phyloP scores from a whole-genome alignment of 2,888 invertebrate genomes.

The Drosophila robusta region DNA sequence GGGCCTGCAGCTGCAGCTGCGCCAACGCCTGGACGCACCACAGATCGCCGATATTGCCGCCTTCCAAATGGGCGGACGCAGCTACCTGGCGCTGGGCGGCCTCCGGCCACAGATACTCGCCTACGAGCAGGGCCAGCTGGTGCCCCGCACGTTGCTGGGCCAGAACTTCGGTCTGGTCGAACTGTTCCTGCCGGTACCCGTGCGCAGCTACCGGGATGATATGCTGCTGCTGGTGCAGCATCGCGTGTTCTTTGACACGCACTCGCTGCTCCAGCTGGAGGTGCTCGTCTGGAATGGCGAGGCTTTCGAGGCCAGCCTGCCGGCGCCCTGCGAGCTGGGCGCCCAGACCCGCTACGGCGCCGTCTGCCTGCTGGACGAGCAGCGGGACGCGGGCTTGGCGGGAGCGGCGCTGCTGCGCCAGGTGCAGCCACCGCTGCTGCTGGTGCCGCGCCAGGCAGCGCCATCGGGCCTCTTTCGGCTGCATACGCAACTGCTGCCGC shows the following conservation, averaged over 20 bases:
- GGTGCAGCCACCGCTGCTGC: constrained; percentile 71
- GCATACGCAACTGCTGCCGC: constrained; percentile 76
- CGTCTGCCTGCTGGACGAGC: constrained; percentile 82
- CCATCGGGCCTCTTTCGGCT: constrained; percentile 82
- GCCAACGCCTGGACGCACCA: constrained; percentile 65
- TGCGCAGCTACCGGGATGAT: constrained; percentile 84
- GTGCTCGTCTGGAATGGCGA: constrained; percentile 85
- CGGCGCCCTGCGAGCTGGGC: constrained; percentile 81
- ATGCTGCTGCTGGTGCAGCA: constrained; percentile 85
- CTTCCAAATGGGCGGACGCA: constrained; percentile 84
- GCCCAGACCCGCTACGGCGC: constrained; percentile 69
- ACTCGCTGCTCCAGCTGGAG: constrained; percentile 81
- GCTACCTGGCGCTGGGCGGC: constrained; percentile 83
- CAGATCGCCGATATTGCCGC: constrained; percentile 74
- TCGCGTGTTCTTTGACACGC: constrained; percentile 82
- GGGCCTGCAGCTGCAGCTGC: constrained; percentile 65
- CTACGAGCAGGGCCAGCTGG: constrained; percentile 80
- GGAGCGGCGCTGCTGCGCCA: constrained; percentile 78
- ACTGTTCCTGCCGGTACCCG: constrained; percentile 82
- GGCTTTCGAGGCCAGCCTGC: constrained; percentile 81
- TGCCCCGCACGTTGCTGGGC: constrained; percentile 81
- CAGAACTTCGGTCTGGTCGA: constrained; percentile 83
- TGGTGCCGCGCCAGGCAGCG: constrained; percentile 81
- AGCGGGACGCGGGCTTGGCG: constrained; percentile 77
- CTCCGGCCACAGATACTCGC: constrained; percentile 81